phyloP scores from a whole-genome alignment of 1,140 invertebrate species.

The Stegodyphus mimosarum region DNA sequence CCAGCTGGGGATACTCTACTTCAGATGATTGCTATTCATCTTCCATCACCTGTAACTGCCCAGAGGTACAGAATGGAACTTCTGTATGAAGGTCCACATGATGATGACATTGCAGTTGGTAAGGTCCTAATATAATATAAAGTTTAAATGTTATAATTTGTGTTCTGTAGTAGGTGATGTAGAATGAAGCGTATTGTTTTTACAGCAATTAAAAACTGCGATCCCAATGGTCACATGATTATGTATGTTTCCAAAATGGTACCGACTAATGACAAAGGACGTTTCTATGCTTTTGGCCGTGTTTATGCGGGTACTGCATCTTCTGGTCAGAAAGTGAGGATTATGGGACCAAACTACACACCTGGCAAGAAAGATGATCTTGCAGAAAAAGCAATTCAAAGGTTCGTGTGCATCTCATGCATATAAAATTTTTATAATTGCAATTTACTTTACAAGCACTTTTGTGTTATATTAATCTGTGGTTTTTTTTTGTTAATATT shows the following conservation, averaged over 20 bases:
- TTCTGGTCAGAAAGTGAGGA: constrained; percentile 95
- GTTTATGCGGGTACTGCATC: constrained; percentile 97
- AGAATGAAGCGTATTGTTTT: background rate
- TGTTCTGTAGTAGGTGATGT: background rate
- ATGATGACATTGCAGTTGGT: constrained; percentile 95
- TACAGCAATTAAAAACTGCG: constrained; percentile 83
- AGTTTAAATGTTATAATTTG: constrained; percentile 4
- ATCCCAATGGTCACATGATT: constrained; percentile 97
- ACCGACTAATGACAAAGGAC: constrained; percentile 98
- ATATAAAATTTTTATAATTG: no score
- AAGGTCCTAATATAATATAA: constrained; percentile 63
- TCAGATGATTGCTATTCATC: constrained; percentile 99
- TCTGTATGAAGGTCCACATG: constrained; percentile 97
- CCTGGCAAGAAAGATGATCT: constrained; percentile 99
- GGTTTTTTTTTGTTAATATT: no score
- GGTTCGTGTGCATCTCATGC: constrained; percentile 64
- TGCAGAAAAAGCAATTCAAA: constrained; percentile 98
- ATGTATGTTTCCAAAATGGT: constrained; percentile 99
- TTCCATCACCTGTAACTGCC: constrained; percentile 98
- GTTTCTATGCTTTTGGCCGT: constrained; percentile 99
- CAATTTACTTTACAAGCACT: no score
- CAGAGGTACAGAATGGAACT: constrained; percentile 99
- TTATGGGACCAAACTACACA: constrained; percentile 98
- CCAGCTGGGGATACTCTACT: constrained; percentile 99
- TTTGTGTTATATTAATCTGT: no score